phyloP scores from a whole-genome alignment of 2,113 vertebrate species.

The Turnix velox region DNA sequence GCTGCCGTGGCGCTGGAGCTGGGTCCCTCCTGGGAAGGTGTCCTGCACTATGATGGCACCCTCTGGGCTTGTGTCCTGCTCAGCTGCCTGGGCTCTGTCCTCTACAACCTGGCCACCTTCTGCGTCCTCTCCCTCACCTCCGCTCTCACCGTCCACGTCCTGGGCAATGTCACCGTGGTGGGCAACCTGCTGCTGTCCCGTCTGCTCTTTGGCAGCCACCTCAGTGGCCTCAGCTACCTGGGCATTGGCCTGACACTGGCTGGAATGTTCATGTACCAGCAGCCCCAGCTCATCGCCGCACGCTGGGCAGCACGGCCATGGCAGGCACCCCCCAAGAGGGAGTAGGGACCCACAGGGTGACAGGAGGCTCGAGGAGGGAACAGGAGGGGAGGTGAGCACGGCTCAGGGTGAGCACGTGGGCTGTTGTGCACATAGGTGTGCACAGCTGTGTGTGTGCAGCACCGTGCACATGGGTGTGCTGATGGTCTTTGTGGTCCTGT shows the following conservation, averaged over 20 bases:
- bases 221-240: conserved; percentile 85
- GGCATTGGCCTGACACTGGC: conserved; percentile 86
- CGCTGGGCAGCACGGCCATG: conserved; percentile 68
- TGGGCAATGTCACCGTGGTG: conserved; percentile 91
- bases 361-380: accelerated
- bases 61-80: conserved; percentile 92
- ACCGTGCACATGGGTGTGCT: neutral
- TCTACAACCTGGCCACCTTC: conserved; percentile 96
- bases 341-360: neutral
- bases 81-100: conserved; percentile 91
- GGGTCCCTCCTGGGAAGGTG: conserved; percentile 74
- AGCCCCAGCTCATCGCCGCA: conserved; percentile 79
- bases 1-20: conserved; percentile 87
- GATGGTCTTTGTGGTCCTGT: neutral
- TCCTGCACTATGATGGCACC: conserved; percentile 72
- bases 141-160: conserved; percentile 92
- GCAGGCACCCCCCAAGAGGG: neutral
- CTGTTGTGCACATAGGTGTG: neutral
- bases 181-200: conserved; percentile 90
- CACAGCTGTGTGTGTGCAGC: too few species aligned
- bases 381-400: neutral
- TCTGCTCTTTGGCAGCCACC: conserved; percentile 84
- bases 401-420: too few species aligned
- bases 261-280: conserved; percentile 93
- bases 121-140: conserved; percentile 93